Base-by-base conservation (phyloP, 2,113 vertebrate genomes). In the Misgurnus anguillicaudatus region DNA sequence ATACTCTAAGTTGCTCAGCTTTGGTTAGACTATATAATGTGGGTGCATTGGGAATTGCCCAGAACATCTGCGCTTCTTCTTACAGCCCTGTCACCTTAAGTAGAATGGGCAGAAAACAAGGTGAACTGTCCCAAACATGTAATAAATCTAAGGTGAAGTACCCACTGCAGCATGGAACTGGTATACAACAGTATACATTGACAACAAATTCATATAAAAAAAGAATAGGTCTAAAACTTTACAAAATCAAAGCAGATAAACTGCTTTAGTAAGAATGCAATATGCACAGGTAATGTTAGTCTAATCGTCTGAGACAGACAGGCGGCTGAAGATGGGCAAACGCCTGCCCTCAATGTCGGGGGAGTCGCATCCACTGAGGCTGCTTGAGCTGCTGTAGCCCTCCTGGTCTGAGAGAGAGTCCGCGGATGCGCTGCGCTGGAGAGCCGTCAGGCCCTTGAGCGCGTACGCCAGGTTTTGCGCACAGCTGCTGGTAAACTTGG, bases 111-210 rank as follows among this genome's bases (percentile, higher is more conserved):
- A 80, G 79, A 73, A 73, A 68, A 82, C n/a, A 57, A 6, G 11
- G 14, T 51, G 48, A 51, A 87, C 63, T 60, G 61, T 71, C 84
- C 75, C 75, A 39, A n/a, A 66, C 31, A 53, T 68, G 31, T 53
- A 73, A 73, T 55, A 64, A 79, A 82, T 87, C 84, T 68, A 31
- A 31, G 74, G 57, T 19, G 21, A 83, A 80, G 79, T 79, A 85
- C 83, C 86, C 83, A 79, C 57, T 65, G 63, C 53, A 84, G 81
- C 81, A 89, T 82, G 81, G 75, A 87, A 78, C 11, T 77, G 88
- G 92, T 93, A 93, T 93, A 93, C 92, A 92, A 92, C 90, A 91
- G 92, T 92, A 92, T 91, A 92, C 90, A 88, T 80, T 19, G 84
- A 55, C 51, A 75, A 78, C 60, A 84, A 45, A 65, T 62, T 6